These are phyloP conservation scores for Sepioteuthis lessoniana DNA, from an alignment of 2,888 invertebrate species.

Conservation along the genomic window DNA sequence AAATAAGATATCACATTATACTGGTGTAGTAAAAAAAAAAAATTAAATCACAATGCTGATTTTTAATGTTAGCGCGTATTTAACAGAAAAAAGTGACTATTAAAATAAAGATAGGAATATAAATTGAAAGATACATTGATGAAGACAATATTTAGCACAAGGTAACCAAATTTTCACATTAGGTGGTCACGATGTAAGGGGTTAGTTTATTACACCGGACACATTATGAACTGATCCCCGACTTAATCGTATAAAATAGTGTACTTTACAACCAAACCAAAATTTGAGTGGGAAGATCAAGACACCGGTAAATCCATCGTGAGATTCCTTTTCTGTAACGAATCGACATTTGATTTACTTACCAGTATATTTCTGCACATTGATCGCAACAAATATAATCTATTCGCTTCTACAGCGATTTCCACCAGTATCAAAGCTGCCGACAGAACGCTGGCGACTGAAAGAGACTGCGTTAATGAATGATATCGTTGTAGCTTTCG, in stretches of 20 bases:
- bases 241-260: background rate
- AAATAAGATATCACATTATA: background rate
- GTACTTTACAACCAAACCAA: background rate
- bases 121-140: background rate
- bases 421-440: background rate
- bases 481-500: background rate
- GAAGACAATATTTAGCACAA: background rate
- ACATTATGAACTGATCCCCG: background rate
- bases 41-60: background rate
- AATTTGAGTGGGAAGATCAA: constrained; percentile 33
- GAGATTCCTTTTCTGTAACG: background rate
- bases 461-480: background rate
- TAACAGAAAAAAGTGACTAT: background rate
- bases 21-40: background rate
- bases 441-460: background rate
- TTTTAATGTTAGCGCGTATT: background rate
- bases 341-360: constrained; percentile 51
- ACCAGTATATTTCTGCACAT: constrained; percentile 69
- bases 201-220: background rate
- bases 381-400: constrained; percentile 58
- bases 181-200: background rate
- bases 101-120: background rate
- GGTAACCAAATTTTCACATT: background rate
- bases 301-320: background rate
- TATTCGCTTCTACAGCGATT: constrained; percentile 57